Evolutionary conservation across 2,888 invertebrate genomes (phyloP).

Genomic region (Pollenia griseotomentosa): DNA sequence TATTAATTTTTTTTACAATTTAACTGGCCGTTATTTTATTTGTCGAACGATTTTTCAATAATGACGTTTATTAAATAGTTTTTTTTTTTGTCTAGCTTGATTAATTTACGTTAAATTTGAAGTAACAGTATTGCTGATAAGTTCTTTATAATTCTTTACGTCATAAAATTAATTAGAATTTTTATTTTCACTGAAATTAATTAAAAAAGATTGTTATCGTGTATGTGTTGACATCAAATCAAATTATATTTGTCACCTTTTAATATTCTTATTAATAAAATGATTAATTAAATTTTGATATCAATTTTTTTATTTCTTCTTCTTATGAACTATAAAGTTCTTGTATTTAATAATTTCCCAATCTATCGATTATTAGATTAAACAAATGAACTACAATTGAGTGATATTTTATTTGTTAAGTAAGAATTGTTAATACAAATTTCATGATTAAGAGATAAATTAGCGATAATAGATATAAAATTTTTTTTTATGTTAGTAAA

Average conservation of each 20-base stretch:
- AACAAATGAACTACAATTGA: conserved; percentile 27
- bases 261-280: conserved; percentile 22
- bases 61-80: too few species aligned
- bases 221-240: conserved; percentile 58
- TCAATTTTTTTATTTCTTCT: not conserved
- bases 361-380: conserved; percentile 12
- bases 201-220: conserved; percentile 58
- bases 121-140: conserved; percentile 23
- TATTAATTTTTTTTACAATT: too few species aligned
- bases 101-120: not conserved
- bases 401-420: not conserved
- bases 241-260: conserved; percentile 46
- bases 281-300: not conserved
- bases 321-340: not conserved
- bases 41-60: too few species aligned
- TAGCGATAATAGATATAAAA: not conserved
- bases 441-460: not conserved
- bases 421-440: not conserved
- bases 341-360: not conserved
- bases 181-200: conserved; percentile 61
- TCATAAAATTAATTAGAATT: conserved; percentile 60
- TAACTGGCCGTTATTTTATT: too few species aligned
- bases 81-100: not conserved
- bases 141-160: conserved; percentile 21
- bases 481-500: too few species aligned